Evolutionary conservation across 1,140 invertebrate genomes (phyloP).

Genomic region (Hylaeus anthracinus): DNA sequence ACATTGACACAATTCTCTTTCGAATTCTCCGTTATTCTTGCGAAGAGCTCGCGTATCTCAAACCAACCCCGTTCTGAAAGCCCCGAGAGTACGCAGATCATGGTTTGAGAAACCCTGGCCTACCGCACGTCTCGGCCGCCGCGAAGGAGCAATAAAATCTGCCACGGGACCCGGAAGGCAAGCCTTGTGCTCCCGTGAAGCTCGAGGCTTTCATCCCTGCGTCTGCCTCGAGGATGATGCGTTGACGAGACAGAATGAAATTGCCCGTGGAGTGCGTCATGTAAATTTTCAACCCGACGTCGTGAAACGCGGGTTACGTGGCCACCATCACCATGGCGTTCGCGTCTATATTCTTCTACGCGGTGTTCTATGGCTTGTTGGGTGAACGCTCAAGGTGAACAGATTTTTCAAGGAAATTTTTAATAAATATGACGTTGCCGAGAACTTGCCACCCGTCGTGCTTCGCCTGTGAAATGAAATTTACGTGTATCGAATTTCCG

Average conservation of each 20-base stretch:
- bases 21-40: too few relatives aligned
- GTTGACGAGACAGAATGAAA: constrained; percentile 59
- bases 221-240: constrained; percentile 10
- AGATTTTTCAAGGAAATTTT: background rate
- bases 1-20: too few relatives aligned
- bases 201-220: constrained; percentile 12
- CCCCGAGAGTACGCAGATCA: too few relatives aligned
- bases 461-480: background rate
- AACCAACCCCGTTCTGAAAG: too few relatives aligned
- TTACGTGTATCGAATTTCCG: background rate
- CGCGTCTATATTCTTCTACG: background rate
- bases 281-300: constrained; percentile 43
- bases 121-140: constrained; percentile 15
- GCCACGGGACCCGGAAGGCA: constrained; percentile 23
- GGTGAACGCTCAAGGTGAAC: background rate
- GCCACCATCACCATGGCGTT: background rate
- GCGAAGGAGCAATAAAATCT: constrained; percentile 58
- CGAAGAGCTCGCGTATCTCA: too few relatives aligned
- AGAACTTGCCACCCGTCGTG: background rate
- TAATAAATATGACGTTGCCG: background rate
- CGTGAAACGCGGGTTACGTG: background rate
- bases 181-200: constrained; percentile 3
- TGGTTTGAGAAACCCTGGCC: too few relatives aligned
- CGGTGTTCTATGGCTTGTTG: too few relatives aligned
- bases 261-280: constrained; percentile 42